Evolutionary conservation across 2,888 invertebrate species (phyloP).

Genomic region (Chesias legatella): DNA sequence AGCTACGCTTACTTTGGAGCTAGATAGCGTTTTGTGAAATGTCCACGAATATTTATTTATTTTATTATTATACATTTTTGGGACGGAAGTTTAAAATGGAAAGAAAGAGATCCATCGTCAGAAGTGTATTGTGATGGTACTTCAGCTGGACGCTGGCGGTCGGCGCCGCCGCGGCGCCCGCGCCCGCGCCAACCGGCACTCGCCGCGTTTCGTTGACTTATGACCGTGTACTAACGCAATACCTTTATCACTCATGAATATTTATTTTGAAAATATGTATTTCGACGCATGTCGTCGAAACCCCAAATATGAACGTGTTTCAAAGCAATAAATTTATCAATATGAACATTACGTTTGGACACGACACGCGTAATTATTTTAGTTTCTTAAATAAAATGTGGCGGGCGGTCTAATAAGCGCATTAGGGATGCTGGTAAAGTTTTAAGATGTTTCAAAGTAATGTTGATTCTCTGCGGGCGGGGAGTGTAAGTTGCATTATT

Average conservation of each 20-base stretch:
- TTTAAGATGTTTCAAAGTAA: slow-evolving; percentile 40
- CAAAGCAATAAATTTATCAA: slow-evolving; percentile 68
- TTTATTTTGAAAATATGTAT: slow-evolving; percentile 70
- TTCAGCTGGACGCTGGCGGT: slow-evolving; percentile 30
- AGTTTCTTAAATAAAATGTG: slow-evolving; percentile 59
- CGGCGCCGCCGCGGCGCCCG: slow-evolving; percentile 46
- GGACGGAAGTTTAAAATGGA: no score
- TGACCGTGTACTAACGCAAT: slow-evolving; percentile 72
- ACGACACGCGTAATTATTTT: slow-evolving; percentile 62
- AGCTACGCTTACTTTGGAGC: no score
- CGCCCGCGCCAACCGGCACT: slow-evolving; percentile 41
- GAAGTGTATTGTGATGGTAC: no score
- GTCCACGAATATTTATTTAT: no score
- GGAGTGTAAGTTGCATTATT: slow-evolving; percentile 31
- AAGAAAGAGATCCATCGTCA: no score
- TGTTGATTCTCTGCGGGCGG: slow-evolving; percentile 51
- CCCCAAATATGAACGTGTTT: slow-evolving; percentile 49
- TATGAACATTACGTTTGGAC: slow-evolving; percentile 52
- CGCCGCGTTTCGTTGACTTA: slow-evolving; percentile 73
- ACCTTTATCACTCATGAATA: slow-evolving; percentile 78
- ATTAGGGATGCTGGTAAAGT: slow-evolving; percentile 58
- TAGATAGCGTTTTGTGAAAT: no score
- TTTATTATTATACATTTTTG: no score
- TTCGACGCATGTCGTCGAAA: slow-evolving; percentile 57
- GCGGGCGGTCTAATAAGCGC: slow-evolving; percentile 57